These are phyloP conservation scores for Solea senegalensis DNA, from an alignment of 2,113 vertebrate genomes.

Conservation along the genomic window DNA sequence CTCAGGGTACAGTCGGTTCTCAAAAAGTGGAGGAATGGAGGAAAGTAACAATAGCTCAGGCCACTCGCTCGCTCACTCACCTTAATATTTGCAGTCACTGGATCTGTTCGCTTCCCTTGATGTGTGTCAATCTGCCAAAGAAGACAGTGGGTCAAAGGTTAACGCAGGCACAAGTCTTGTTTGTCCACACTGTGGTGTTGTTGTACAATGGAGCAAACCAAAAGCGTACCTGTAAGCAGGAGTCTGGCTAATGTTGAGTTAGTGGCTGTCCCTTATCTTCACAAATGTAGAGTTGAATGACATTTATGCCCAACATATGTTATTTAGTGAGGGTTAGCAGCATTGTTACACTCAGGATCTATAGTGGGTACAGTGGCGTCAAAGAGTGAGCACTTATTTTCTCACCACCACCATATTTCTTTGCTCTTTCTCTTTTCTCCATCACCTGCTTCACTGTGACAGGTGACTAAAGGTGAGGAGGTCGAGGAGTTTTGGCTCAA, in stretches of 20 bases:
- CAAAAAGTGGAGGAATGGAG: constrained; percentile 27
- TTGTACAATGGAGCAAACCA: constrained; percentile 24
- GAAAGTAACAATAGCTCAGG: constrained; percentile 73
- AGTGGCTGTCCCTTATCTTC: constrained; percentile 10
- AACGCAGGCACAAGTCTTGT: constrained; percentile 43
- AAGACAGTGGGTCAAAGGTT: constrained; percentile 70
- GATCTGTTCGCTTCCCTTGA: constrained; percentile 88
- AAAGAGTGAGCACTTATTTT: constrained; percentile 79
- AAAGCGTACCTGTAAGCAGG: constrained; percentile 14
- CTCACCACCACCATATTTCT: constrained; percentile 85
- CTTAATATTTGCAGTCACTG: constrained; percentile 88
- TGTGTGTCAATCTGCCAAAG: constrained; percentile 94
- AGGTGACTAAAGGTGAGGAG: constrained; percentile 84
- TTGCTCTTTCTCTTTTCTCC: constrained; percentile 80
- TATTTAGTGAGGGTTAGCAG: background rate
- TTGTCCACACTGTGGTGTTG: constrained; percentile 2
- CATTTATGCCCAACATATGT: constrained; percentile 3
- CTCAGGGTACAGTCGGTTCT: constrained; percentile 78
- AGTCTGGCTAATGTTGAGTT: background rate
- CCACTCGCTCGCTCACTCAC: constrained; percentile 44
- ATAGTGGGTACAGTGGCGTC: constrained; percentile 4
- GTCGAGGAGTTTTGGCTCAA: constrained; percentile 85
- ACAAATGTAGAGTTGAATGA: background rate
- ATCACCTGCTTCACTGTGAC: constrained; percentile 97
- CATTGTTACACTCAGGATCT: constrained; percentile 39